These are phyloP conservation scores for Lepilemur septentrionalis DNA, from an alignment of 2,797 vertebrate species.

Conservation along the genomic window DNA sequence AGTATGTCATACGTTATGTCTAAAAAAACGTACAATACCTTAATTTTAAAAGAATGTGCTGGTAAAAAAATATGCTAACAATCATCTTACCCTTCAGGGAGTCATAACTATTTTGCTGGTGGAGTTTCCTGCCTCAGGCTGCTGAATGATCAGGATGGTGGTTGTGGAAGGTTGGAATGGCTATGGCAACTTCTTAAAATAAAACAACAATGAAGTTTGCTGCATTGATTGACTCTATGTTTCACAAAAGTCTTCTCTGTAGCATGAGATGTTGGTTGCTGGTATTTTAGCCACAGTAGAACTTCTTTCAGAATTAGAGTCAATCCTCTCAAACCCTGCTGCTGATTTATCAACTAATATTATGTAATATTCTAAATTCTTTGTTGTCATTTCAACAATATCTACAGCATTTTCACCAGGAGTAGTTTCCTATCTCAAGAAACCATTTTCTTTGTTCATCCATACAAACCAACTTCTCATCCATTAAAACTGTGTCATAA, in stretches of 20 bases:
- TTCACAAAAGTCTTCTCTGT: neutral
- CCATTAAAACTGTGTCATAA: neutral
- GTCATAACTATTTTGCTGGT: neutral
- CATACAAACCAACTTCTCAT: neutral
- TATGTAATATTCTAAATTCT: neutral
- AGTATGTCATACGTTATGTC: neutral
- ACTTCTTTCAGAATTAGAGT: neutral
- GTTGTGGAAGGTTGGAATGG: neutral
- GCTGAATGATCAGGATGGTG: neutral
- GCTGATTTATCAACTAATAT: neutral
- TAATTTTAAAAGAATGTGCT: neutral
- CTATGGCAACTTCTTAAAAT: neutral
- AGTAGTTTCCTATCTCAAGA: neutral
- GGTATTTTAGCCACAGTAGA: neutral
- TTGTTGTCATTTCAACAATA: neutral
- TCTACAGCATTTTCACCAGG: neutral
- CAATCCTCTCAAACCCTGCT: neutral
- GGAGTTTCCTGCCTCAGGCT: neutral
- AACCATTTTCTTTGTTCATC: neutral
- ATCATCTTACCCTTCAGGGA: neutral
- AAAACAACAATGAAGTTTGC: neutral
- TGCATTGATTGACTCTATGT: neutral
- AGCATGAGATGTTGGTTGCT: neutral
- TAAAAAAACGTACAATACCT: neutral
- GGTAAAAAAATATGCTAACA: neutral